Base-by-base conservation (phyloP, 2,888 invertebrate genomes). In the Ecdyonurus torrentis region DNA sequence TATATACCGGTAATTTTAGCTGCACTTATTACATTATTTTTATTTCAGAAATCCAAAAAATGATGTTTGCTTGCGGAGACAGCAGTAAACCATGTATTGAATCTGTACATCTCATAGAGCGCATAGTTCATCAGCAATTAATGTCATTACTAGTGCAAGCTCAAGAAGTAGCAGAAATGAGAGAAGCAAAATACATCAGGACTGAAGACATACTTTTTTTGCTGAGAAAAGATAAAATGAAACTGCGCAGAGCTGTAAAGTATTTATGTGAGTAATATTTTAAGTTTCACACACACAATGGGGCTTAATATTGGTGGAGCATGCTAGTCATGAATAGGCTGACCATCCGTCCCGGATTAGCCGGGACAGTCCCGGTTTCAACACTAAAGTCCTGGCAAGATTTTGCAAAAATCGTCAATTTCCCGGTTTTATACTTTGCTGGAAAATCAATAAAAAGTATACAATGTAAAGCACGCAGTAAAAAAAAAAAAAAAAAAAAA, bases 21-120 rank as follows among this genome's bases (percentile, higher is more conserved):
- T n/a, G n/a, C n/a, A n/a, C n/a, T n/a, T n/a, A n/a, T n/a, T n/a
- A n/a, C n/a, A n/a, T n/a, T n/a, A n/a, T n/a, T n/a, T n/a, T n/a
- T n/a, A n/a, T n/a, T n/a, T n/a, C 80, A 74, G 89, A 91, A 76
- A 89, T 91, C 68, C 85, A 87, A 0, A 81, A 84, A 69, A 91
- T 92, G 83, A 89, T 92, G 93, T 88, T 91, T 69, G 93, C 92
- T n/a, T 91, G 93, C 71, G 95, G 95, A 0, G 95, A 95, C 71
- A 87, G 87, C 70, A 83, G 86, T 22, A 84, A 85, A 65, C 93
- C 94, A 0, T 81, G 89, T 55, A 79, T 84, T 0, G 90, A 89
- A 58, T 89, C 93, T 1, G 92, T 93, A 0, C 82, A 84, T 63
- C 75, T 94, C 60, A 85, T 95, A 0, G 93, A 95, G 75, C 86